Base-by-base conservation (phyloP, 2,113 vertebrate genomes). In the Rhagologus leucostigma region DNA sequence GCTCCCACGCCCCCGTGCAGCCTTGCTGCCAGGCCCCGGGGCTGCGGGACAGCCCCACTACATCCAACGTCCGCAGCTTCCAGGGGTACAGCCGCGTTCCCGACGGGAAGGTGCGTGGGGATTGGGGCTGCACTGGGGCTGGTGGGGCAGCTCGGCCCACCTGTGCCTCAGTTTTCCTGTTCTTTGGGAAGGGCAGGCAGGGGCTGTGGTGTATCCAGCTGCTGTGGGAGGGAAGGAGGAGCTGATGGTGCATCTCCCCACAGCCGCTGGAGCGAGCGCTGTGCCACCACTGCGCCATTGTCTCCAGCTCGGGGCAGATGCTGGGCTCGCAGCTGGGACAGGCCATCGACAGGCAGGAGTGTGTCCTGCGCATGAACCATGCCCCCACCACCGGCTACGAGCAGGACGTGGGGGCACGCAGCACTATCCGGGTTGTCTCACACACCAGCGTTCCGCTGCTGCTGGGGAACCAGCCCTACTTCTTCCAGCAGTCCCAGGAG, bases 301-400 rank as follows among this genome's bases (percentile, higher is more conserved):
- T 99, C 35, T 99, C 99, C 97, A 99, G 99, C 97, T 99, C 99
- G 0, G 99, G 99, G 16, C 99, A 99, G 98, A 99, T 99, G 99
- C 93, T 99, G 65, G 97, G 98, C n/a, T 98, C 98, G 0, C 97
- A 39, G n/a, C 93, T 97, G 22, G 99, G 99, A 4, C 55, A 78
- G 4, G 95, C 98, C 97, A 99, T 99, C 8, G 99, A 99, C 4
- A 8, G 75, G 9, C 97, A 97, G 0, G 98, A 98, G 21, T 99
- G 99, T 1, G 98, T 99, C 37, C 97, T 99, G 62, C 98, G 99
- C 63, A 99, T 99, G 99, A 99, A 99, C 97, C 99, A 98, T 1
- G 99, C 99, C 0, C 99, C 99, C 77, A 99, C 99, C 0, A 1
- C 23, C 2, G 98, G 99, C 29, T 99, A 98, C 2, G 99, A 99